Conservation (phyloP, 2,113 vertebrate species). For the Halichoeres trimaculatus region DNA sequence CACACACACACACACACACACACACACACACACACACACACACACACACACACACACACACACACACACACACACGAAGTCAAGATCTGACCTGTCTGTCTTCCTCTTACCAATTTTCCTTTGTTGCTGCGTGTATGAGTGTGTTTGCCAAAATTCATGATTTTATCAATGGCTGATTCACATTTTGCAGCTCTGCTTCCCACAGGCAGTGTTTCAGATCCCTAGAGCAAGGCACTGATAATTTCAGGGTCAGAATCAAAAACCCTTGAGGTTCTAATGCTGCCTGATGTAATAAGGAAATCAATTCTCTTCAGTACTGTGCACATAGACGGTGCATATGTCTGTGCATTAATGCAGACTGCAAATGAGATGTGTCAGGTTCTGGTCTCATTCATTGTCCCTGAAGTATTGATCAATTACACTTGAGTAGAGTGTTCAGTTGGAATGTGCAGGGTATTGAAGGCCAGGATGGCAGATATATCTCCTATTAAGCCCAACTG, state of each 20-base stretch:
- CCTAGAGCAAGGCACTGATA: background rate
- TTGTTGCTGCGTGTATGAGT: background rate
- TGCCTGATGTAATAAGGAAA: background rate
- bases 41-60: background rate
- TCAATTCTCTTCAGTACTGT: background rate
- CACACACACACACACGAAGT: constrained; percentile 15
- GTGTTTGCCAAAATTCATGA: constrained; percentile 21
- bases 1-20: constrained; percentile 17
- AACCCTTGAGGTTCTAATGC: background rate
- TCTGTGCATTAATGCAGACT: background rate
- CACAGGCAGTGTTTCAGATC: background rate
- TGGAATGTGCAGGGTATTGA: no score
- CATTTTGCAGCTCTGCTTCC: background rate
- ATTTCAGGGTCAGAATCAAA: background rate
- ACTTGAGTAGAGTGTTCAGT: background rate
- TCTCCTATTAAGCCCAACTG: no score
- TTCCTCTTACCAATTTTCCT: constrained; percentile 18
- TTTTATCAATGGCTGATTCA: constrained; percentile 54
- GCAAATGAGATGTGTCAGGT: background rate
- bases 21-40: background rate
- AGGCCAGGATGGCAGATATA: background rate
- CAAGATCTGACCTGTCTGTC: constrained; percentile 24
- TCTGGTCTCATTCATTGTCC: background rate
- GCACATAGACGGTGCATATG: background rate
- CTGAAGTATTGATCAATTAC: background rate